Base-by-base conservation (phyloP, 2,888 invertebrate genomes). In the Andrena bicolor region DNA sequence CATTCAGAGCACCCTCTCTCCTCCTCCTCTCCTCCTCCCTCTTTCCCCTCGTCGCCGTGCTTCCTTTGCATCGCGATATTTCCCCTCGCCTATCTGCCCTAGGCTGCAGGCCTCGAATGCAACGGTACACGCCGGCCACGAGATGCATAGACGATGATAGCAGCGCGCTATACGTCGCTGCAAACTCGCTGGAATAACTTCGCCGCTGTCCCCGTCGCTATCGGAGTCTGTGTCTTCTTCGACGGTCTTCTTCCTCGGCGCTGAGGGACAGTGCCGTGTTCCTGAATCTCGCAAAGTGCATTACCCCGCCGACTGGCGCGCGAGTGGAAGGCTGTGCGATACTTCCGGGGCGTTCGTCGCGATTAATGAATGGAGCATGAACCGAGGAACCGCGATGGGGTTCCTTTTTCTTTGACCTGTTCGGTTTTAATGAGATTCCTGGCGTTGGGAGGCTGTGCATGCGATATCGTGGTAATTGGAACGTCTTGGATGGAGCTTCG, bases 101-200 rank as follows among this genome's bases (percentile, higher is more conserved):
- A 35, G 68, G 73, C 51, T 78, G 73, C 86, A 63, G 77, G 49
- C 77, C 81, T 74, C 83, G 75, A 64, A 84, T 84, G 83, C 83
- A 89, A 89, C 89, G 89, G 89, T 89, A 89, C 86, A 88, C 70
- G 76, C 60, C 71, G 76, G 60, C 80, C 82, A 65, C 73, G 72
- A 82, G 88, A 85, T 86, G 84, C 81, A 87, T 83, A 86, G 82
- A 60, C 79, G 84, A 82, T 74, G 82, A 87, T 87, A 82, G 69
- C 63, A 70, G 72, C 26, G 30, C 23, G 26, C 61, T 64, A 23
- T 56, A n/a, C 30, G 28, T 20, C 74, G 41, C 64, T 64, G 16
- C 49, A 20, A 60, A 81, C 72, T 75, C 20, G 63, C 63, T 49
- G 41, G 73, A 81, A 64, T 77, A 63, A 53, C 63, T 68, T 68